Conservation (phyloP, 2,113 vertebrate species). For the Chinchilla lanigera region DNA sequence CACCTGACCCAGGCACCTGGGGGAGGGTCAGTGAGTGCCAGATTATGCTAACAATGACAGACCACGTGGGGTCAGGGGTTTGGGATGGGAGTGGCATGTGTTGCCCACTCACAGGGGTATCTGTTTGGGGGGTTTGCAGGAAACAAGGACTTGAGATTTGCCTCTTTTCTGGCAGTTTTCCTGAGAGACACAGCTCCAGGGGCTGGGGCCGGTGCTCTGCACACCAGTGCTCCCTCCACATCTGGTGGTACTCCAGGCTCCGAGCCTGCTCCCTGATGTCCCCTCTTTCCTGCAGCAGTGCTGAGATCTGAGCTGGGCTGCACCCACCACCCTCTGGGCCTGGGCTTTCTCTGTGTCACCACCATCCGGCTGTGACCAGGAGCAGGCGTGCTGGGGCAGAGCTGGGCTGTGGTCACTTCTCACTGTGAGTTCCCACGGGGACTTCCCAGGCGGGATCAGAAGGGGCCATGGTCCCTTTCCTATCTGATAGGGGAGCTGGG, state of each 20-base stretch:
- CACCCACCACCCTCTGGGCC: not conserved
- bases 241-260: not conserved
- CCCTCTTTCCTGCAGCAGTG: not conserved
- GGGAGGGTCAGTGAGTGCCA: rapidly evolving
- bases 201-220: not conserved
- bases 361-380: not conserved
- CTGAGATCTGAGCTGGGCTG: not conserved
- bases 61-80: too few relatives aligned
- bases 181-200: constrained; percentile 59
- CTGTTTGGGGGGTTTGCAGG: constrained; percentile 30
- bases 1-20: too few relatives aligned
- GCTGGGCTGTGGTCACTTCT: not conserved
- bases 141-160: constrained; percentile 53
- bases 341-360: not conserved
- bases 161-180: not conserved
- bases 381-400: not conserved
- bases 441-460: not conserved
- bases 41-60: not conserved
- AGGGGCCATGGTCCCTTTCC: not conserved
- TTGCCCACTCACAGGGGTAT: not conserved
- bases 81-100: rapidly evolving
- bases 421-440: not conserved
- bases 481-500: not conserved
- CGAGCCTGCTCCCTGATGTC: not conserved
- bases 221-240: too few relatives aligned